Percentiles rank a stretch among this genome's conserved stretches.
These are phyloP conservation scores for Seriola dumerili DNA, from an alignment of 2,113 vertebrate species.

Conservation along the genomic window DNA sequence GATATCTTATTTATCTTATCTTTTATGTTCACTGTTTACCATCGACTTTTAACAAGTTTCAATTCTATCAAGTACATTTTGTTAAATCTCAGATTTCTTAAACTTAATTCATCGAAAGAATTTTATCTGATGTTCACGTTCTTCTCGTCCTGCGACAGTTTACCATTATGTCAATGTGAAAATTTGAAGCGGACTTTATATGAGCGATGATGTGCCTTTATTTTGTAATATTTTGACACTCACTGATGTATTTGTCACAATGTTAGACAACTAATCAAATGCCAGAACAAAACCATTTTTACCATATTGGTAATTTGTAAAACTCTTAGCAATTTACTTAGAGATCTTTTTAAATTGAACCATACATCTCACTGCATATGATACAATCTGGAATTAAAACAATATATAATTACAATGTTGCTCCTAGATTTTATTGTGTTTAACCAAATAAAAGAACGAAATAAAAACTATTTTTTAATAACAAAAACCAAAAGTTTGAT, in stretches of 20 bases:
- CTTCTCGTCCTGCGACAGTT: too few relatives aligned
- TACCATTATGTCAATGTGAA: not conserved
- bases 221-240: too few relatives aligned
- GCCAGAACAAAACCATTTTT: too few relatives aligned
- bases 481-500: too few relatives aligned
- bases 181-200: not conserved
- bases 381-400: not conserved
- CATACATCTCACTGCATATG: not conserved
- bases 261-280: too few relatives aligned
- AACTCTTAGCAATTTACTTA: not conserved
- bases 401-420: too few relatives aligned
- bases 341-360: too few relatives aligned
- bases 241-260: too few relatives aligned
- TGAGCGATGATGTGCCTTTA: not conserved
- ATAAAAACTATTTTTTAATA: not conserved
- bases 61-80: too few relatives aligned
- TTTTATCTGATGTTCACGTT: not conserved
- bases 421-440: not conserved
- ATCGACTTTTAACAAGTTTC: not conserved
- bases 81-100: not conserved
- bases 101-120: not conserved
- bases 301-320: not conserved
- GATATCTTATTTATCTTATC: not conserved
- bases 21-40: not conserved
- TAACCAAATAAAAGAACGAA: not conserved